Evolutionary conservation across 37 sponge, comb jelly and placozoan genomes (phyloP).

Genomic region (Spongilla lacustris): DNA sequence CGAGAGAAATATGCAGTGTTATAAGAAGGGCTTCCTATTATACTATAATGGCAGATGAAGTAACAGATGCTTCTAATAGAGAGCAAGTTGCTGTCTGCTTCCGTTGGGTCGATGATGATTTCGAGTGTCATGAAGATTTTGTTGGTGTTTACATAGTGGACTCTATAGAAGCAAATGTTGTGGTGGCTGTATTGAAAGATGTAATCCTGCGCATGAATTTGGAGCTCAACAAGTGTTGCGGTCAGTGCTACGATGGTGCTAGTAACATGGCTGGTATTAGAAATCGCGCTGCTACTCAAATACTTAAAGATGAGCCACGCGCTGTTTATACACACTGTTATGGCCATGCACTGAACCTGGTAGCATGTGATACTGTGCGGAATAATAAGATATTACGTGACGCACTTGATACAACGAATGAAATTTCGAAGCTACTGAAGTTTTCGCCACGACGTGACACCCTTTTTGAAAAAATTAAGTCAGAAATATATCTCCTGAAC

Average conservation of each 20-base stretch:
- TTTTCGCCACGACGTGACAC: slow-evolving; percentile 47
- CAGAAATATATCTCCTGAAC: not conserved
- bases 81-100: too few relatives aligned
- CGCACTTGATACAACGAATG: slow-evolving; percentile 45
- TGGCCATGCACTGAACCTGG: slow-evolving; percentile 59
- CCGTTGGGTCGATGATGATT: slow-evolving; percentile 15
- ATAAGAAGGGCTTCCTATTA: too few relatives aligned
- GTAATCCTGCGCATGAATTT: too few relatives aligned
- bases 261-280: slow-evolving; percentile 48
- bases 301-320: slow-evolving; percentile 38
- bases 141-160: slow-evolving; percentile 46
- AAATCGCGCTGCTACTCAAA: slow-evolving; percentile 44
- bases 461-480: slow-evolving; percentile 21
- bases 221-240: slow-evolving; percentile 56
- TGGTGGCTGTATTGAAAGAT: slow-evolving; percentile 43
- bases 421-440: slow-evolving; percentile 60
- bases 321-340: slow-evolving; percentile 54
- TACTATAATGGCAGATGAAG: too few relatives aligned
- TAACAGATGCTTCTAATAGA: too few relatives aligned
- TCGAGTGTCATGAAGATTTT: slow-evolving; percentile 61
- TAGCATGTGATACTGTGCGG: slow-evolving; percentile 17
- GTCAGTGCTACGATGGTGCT: slow-evolving; percentile 55
- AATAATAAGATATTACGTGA: slow-evolving; percentile 44
- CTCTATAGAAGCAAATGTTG: slow-evolving; percentile 9
- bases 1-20: slow-evolving; percentile 30